Conservation (phyloP, 2,113 vertebrate genomes). For the Spheniscus mendiculus region DNA sequence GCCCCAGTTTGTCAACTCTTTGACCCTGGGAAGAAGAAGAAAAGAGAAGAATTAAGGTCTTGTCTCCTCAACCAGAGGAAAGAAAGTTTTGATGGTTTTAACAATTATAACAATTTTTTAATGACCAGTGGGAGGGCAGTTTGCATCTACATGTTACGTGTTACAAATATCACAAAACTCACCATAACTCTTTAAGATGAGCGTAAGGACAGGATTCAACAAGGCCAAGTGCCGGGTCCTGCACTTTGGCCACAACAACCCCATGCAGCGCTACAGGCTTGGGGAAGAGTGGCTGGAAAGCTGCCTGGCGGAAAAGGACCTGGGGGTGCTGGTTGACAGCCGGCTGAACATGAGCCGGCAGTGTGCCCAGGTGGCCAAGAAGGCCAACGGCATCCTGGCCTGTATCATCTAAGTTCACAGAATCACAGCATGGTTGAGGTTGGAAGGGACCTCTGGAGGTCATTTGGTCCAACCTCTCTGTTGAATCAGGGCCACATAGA, state of each 20-base stretch:
- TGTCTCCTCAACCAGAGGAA: background rate
- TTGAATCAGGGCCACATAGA: rapidly evolving
- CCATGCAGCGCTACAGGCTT: too few species aligned
- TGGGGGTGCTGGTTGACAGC: too few species aligned
- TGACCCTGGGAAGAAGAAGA: slow-evolving; percentile 52
- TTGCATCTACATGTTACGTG: background rate
- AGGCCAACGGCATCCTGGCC: too few species aligned
- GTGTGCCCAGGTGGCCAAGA: too few species aligned
- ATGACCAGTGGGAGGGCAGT: background rate
- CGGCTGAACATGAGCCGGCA: too few species aligned
- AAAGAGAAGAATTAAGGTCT: background rate
- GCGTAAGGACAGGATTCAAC: too few species aligned
- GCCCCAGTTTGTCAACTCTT: slow-evolving; percentile 66
- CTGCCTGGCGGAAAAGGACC: too few species aligned
- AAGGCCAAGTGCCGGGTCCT: too few species aligned
- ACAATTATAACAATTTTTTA: background rate
- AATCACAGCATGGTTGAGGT: background rate
- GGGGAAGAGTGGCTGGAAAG: too few species aligned
- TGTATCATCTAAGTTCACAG: background rate
- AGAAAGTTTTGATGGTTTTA: background rate
- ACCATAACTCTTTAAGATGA: background rate
- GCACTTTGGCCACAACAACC: too few species aligned
- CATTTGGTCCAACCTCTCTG: rapidly evolving
- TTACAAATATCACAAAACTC: background rate
- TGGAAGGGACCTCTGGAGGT: background rate